These are phyloP conservation scores for Watsonalla cultraria DNA, from an alignment of 2,888 invertebrate genomes.

Conservation along the genomic window DNA sequence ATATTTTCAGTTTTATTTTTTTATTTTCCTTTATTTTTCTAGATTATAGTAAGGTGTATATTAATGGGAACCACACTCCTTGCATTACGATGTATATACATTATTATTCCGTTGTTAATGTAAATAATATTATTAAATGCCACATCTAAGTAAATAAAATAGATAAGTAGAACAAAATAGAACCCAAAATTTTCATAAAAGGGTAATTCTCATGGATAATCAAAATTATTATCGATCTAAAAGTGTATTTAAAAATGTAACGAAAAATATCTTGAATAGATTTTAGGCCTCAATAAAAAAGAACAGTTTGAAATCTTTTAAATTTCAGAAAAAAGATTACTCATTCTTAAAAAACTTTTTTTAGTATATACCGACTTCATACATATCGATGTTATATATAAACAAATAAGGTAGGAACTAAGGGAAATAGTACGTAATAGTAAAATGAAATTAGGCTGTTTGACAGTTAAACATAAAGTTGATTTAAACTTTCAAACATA, in stretches of 20 bases:
- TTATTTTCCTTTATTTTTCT: slow-evolving; percentile 43
- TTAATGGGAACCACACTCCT: slow-evolving; percentile 76
- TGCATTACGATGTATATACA: slow-evolving; percentile 68
- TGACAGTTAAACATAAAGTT: slow-evolving; percentile 51
- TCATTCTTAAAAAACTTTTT: slow-evolving; percentile 41
- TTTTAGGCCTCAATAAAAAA: slow-evolving; percentile 46
- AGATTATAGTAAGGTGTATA: slow-evolving; percentile 53
- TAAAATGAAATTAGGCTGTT: slow-evolving; percentile 68
- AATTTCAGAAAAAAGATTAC: slow-evolving; percentile 36
- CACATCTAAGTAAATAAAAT: slow-evolving; percentile 44
- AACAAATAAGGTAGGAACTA: slow-evolving; percentile 46
- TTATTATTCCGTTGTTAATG: slow-evolving; percentile 48
- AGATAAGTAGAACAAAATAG: slow-evolving; percentile 51
- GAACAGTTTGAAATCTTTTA: slow-evolving; percentile 38
- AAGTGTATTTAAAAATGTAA: slow-evolving; percentile 47
- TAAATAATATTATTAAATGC: slow-evolving; percentile 49
- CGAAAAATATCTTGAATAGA: slow-evolving; percentile 48
- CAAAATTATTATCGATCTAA: slow-evolving; percentile 56
- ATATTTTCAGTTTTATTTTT: slow-evolving; percentile 66
- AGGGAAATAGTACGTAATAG: slow-evolving; percentile 61
- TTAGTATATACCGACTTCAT: slow-evolving; percentile 71
- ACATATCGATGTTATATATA: slow-evolving; percentile 78
- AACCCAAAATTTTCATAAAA: slow-evolving; percentile 34
- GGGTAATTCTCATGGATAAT: slow-evolving; percentile 54
- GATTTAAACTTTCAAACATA: slow-evolving; percentile 28